Evolutionary conservation across 2,797 vertebrate species (phyloP).

Genomic region (Schizothorax lantsangensis): DNA sequence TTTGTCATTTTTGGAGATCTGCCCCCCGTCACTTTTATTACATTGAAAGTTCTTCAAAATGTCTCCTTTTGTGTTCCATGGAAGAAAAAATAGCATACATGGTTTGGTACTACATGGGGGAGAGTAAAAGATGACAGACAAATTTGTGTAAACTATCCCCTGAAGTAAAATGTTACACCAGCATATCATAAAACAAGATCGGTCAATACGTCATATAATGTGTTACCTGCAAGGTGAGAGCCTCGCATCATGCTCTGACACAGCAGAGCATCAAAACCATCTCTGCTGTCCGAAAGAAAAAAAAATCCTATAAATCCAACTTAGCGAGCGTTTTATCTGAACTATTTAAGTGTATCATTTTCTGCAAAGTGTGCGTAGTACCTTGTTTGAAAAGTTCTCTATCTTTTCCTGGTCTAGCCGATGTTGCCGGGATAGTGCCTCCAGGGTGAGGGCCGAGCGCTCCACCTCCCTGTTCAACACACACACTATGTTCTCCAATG

Average conservation of each 20-base stretch:
- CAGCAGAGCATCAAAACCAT: conserved; percentile 40
- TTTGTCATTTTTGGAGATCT: neutral
- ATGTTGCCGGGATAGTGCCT: conserved; percentile 88
- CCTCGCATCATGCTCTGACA: conserved; percentile 28
- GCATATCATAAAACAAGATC: neutral
- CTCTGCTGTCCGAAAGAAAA: conserved; percentile 46
- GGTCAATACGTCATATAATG: conserved; percentile 16
- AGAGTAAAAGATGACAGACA: neutral
- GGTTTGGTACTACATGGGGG: neutral
- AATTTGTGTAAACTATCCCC: neutral
- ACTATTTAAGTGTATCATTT: conserved; percentile 7
- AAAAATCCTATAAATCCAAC: conserved; percentile 22
- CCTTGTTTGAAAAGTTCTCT: conserved; percentile 86
- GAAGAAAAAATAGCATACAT: neutral
- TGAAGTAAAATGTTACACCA: neutral
- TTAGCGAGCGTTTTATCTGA: neutral
- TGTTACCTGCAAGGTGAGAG: conserved; percentile 37
- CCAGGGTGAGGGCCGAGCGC: conserved; percentile 81
- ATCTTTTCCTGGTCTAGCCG: conserved; percentile 92
- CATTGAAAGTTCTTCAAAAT: neutral
- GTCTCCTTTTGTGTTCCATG: neutral
- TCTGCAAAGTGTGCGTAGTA: conserved; percentile 43
- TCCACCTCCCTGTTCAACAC: conserved; percentile 96
- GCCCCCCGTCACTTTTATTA: neutral
- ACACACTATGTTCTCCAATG: conserved; percentile 94